These are phyloP conservation scores for Drosophila peninsularis DNA, from an alignment of 2,888 invertebrate genomes.

Conservation along the genomic window DNA sequence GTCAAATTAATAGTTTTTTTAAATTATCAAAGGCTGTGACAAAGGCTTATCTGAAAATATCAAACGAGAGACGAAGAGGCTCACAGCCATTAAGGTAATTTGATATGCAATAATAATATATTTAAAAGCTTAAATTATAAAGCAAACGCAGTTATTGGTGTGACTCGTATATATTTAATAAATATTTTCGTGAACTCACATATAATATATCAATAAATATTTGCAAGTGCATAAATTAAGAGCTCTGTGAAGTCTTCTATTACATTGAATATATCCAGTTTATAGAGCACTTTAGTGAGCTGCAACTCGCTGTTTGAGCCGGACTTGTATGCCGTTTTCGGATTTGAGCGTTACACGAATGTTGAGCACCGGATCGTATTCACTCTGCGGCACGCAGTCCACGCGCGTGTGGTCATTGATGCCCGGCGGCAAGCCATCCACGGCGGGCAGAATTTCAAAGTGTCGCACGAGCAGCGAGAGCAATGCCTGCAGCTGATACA, in stretches of 20 bases:
- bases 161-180: no score
- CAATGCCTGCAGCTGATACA: conserved; percentile 86
- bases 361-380: conserved; percentile 83
- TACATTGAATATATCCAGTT: not conserved
- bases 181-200: not conserved
- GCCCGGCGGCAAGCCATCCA: conserved; percentile 67
- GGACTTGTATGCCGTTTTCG: conserved; percentile 84
- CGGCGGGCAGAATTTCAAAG: conserved; percentile 83
- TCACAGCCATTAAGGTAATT: no score
- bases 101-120: no score
- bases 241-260: not conserved
- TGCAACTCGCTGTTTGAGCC: conserved; percentile 67
- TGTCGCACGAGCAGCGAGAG: conserved; percentile 85
- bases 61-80: no score
- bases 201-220: not conserved
- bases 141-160: not conserved
- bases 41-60: no score
- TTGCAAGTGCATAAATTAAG: not conserved
- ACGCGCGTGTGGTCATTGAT: conserved; percentile 73
- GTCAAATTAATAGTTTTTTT: no score
- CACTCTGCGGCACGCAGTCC: conserved; percentile 74
- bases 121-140: not conserved
- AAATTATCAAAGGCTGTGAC: no score
- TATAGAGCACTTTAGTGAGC: not conserved
- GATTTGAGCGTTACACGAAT: conserved; percentile 85